phyloP scores from a whole-genome alignment of 2,113 vertebrate species.

The Gambusia affinis region DNA sequence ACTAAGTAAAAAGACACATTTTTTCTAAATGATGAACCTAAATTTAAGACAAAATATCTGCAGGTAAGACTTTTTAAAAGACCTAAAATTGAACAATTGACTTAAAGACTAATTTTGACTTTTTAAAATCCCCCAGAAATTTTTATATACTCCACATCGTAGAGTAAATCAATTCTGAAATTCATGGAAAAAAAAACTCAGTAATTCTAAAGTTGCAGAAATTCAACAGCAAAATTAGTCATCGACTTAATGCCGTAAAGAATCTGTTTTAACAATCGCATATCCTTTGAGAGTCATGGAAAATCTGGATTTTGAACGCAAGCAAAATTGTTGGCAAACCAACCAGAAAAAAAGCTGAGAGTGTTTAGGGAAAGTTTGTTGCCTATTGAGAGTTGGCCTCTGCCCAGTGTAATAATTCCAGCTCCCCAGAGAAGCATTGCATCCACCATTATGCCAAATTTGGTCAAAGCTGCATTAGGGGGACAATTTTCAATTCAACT shows the following conservation, averaged over 20 bases:
- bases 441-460: slow-evolving; percentile 85
- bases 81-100: no score
- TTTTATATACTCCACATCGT: neutral
- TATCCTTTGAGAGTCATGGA: neutral
- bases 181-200: neutral
- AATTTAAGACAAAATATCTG: no score
- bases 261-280: slow-evolving; percentile 11
- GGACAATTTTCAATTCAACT: slow-evolving; percentile 85
- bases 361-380: slow-evolving; percentile 33
- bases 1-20: no score
- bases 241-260: neutral
- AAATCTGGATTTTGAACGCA: slow-evolving; percentile 8
- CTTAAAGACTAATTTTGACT: no score
- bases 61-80: no score
- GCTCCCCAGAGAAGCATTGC: slow-evolving; percentile 77
- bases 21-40: no score
- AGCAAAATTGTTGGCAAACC: slow-evolving; percentile 22
- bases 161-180: neutral
- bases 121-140: no score
- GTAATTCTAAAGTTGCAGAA: neutral
- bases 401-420: slow-evolving; percentile 81
- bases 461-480: slow-evolving; percentile 84
- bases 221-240: neutral
- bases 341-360: slow-evolving; percentile 22
- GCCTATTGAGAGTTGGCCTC: slow-evolving; percentile 56